Conservation (phyloP, 1,140 invertebrate species). For the Microplitis mediator region DNA sequence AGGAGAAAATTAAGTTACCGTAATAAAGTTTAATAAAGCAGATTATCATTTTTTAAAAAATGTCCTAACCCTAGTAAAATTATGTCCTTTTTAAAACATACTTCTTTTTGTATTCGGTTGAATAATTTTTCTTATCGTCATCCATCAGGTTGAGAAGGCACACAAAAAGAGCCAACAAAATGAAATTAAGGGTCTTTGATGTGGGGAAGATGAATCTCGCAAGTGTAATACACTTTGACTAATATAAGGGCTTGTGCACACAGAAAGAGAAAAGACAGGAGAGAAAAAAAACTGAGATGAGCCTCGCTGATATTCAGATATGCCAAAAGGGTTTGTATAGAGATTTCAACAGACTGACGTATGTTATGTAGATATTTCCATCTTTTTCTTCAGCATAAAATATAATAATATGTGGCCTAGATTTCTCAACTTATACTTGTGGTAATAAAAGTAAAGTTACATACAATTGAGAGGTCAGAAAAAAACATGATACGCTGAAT, state of each 20-base stretch:
- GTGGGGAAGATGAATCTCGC: conserved; percentile 34
- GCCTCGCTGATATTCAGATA: not conserved
- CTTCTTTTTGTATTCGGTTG: not conserved
- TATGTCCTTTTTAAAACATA: no score
- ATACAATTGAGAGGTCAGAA: no score
- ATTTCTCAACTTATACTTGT: no score
- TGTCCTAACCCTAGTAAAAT: no score
- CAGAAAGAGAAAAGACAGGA: conserved; percentile 5
- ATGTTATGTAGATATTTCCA: no score
- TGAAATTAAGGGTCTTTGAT: conserved; percentile 29
- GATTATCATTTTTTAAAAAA: not conserved
- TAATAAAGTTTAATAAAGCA: not conserved
- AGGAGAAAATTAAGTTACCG: no score
- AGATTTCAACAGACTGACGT: conserved; percentile 3
- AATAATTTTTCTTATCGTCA: conserved; percentile 7
- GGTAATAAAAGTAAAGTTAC: no score
- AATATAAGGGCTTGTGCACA: conserved; percentile 10
- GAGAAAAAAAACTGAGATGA: not conserved
- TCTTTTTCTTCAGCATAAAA: no score
- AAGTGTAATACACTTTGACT: conserved; percentile 12
- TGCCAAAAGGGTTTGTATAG: not conserved
- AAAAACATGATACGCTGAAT: conserved; percentile 9
- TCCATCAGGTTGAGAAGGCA: conserved; percentile 11
- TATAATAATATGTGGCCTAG: no score
- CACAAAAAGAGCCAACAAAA: conserved; percentile 20